Evolutionary conservation across 2,797 vertebrate genomes (phyloP).

Genomic region (Catamblyrhynchus diadema): DNA sequence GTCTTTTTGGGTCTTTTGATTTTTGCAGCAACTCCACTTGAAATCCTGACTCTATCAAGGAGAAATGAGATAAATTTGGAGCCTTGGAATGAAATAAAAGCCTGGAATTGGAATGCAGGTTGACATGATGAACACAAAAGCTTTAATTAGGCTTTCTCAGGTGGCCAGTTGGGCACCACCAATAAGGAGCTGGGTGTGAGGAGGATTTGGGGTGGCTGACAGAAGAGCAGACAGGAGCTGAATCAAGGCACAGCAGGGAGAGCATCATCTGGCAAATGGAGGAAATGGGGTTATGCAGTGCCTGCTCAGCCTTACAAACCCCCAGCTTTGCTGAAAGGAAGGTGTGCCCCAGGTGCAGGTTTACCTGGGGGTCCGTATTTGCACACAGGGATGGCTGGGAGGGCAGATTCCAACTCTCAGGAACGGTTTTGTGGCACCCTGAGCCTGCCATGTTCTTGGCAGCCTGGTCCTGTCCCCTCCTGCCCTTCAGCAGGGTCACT

Average conservation of each 20-base stretch:
- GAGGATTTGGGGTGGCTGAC: not conserved
- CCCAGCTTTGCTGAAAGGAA: not conserved
- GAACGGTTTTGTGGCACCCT: not conserved
- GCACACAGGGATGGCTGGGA: not conserved
- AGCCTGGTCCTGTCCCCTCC: not conserved
- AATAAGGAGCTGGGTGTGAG: not conserved
- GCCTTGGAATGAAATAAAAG: not conserved
- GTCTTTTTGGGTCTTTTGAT: not conserved
- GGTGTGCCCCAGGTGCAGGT: not conserved
- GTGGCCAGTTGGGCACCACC: not conserved
- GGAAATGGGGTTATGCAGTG: not conserved
- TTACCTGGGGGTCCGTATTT: not conserved
- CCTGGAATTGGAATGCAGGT: not conserved
- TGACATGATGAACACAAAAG: not conserved
- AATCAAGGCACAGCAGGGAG: not conserved
- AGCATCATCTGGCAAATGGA: fast-evolving
- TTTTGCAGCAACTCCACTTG: not conserved
- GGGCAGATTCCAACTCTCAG: not conserved
- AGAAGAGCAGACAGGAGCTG: not conserved
- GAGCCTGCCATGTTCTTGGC: fast-evolving
- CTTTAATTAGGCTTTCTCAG: not conserved
- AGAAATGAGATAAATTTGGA: not conserved
- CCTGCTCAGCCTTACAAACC: not conserved
- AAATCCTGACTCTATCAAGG: not conserved
- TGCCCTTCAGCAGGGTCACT: not conserved